phyloP scores from a whole-genome alignment of 2,888 invertebrate species.

The Amblyjoppa fuscipennis region DNA sequence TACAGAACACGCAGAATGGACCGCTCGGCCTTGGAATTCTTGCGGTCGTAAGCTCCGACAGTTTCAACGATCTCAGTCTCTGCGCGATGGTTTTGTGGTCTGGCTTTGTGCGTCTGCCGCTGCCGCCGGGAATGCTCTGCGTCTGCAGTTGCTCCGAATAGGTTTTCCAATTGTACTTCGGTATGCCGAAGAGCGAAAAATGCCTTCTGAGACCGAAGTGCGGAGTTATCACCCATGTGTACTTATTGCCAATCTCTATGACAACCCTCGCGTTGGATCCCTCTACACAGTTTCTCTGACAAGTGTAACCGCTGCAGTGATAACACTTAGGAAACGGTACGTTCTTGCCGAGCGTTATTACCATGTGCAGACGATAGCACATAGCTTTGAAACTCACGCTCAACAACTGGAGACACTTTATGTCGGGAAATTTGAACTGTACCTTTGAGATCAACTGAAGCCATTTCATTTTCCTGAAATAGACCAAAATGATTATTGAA shows the following conservation, averaged over 20 bases:
- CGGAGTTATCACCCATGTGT: conserved; percentile 84
- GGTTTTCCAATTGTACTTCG: conserved; percentile 80
- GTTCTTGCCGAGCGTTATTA: conserved; percentile 80
- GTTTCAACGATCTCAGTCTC: conserved; percentile 79
- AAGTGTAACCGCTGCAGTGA: conserved; percentile 83
- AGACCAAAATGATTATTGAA: neutral
- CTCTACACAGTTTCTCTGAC: conserved; percentile 83
- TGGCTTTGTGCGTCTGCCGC: conserved; percentile 75
- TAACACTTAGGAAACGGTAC: conserved; percentile 82
- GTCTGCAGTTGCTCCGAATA: conserved; percentile 76
- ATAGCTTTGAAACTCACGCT: conserved; percentile 84
- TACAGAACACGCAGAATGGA: conserved; percentile 84
- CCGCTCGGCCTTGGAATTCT: conserved; percentile 81
- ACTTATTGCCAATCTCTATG: conserved; percentile 85
- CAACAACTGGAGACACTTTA: conserved; percentile 81
- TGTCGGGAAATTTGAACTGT: conserved; percentile 83
- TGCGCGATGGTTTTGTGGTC: conserved; percentile 80
- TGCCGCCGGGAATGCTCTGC: conserved; percentile 57
- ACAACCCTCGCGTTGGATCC: conserved; percentile 83
- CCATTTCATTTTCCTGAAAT: conserved; percentile 84
- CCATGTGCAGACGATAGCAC: conserved; percentile 83
- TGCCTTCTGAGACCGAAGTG: conserved; percentile 82
- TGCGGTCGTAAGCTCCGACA: conserved; percentile 77
- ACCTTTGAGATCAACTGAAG: conserved; percentile 82
- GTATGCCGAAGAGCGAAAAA: conserved; percentile 83